Percentiles rank a stretch among this genome's conserved stretches.
Evolutionary conservation across 1,140 invertebrate species (phyloP).

Genomic region (Elysia chlorotica): DNA sequence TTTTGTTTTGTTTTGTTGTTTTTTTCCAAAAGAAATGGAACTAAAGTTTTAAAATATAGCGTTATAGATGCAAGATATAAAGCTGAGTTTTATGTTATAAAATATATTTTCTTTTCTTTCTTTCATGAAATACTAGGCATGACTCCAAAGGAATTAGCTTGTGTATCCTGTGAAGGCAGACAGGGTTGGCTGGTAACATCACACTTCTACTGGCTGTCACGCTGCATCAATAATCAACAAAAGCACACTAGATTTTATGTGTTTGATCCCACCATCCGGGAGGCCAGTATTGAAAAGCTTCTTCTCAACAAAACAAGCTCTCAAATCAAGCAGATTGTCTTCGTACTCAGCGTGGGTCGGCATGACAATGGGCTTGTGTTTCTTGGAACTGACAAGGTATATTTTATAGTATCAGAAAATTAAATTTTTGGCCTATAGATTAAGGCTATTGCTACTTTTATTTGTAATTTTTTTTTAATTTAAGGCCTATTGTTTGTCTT

Average conservation of each 20-base stretch:
- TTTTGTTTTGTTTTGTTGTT: not conserved
- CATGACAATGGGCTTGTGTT: slow-evolving; percentile 21
- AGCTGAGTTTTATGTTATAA: not conserved
- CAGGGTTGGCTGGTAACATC: slow-evolving; percentile 21
- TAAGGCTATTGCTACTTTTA: too few relatives aligned
- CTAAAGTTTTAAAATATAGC: not conserved
- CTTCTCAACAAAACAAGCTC: not conserved
- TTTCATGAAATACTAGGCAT: slow-evolving; percentile 19
- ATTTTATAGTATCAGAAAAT: too few relatives aligned
- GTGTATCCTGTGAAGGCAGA: slow-evolving; percentile 9
- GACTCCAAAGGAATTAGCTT: slow-evolving; percentile 18
- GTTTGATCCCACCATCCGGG: slow-evolving; percentile 1
- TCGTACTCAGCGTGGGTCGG: slow-evolving; percentile 16
- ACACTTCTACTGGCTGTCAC: slow-evolving; percentile 22
- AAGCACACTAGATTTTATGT: slow-evolving; percentile 14
- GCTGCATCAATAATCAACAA: slow-evolving; percentile 19
- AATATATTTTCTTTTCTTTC: not conserved
- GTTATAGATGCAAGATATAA: not conserved
- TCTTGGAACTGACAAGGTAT: slow-evolving; percentile 12
- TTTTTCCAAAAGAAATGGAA: not conserved
- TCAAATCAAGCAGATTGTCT: slow-evolving; percentile 5
- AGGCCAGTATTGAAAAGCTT: not conserved
- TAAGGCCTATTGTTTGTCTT: too few relatives aligned
- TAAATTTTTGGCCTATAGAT: too few relatives aligned
- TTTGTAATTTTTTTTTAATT: too few relatives aligned